Percentiles rank a stretch among this genome's conserved stretches.
Conservation (phyloP, 2,888 invertebrate species). For the Agrilus biguttatus region DNA sequence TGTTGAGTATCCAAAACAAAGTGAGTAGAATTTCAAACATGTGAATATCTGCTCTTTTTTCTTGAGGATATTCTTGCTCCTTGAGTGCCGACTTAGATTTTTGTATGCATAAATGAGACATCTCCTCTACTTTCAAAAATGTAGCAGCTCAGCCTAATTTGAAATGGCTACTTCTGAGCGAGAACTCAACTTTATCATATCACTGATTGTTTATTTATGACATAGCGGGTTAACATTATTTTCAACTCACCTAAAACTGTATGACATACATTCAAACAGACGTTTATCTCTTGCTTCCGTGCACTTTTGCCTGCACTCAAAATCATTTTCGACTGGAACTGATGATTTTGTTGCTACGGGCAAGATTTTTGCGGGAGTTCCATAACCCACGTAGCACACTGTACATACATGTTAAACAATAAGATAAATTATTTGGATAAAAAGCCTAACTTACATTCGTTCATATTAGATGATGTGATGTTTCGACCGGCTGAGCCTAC, state of each 20-base stretch:
- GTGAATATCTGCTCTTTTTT: no score
- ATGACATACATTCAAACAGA: conserved; percentile 58
- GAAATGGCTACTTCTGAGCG: no score
- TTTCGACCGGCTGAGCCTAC: conserved; percentile 20
- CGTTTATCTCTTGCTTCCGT: conserved; percentile 37
- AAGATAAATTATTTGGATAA: neutral
- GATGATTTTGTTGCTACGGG: conserved; percentile 50
- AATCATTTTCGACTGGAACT: conserved; percentile 47
- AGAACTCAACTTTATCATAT: no score
- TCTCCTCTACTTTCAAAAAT: no score
- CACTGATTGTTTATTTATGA: no score
- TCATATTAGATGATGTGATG: conserved; percentile 5
- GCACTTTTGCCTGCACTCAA: conserved; percentile 58
- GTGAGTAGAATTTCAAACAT: no score
- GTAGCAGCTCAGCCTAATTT: no score
- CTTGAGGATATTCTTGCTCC: no score
- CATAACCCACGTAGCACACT: conserved; percentile 69
- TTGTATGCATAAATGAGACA: no score
- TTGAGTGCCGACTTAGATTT: no score
- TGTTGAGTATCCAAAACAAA: no score
- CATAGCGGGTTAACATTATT: no score
- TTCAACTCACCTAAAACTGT: conserved; percentile 47
- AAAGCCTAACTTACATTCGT: conserved; percentile 8
- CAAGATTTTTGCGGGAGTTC: conserved; percentile 56
- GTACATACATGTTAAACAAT: conserved; percentile 15